Conservation (phyloP, 2,113 vertebrate genomes). For the Megatriorchis doriae region DNA sequence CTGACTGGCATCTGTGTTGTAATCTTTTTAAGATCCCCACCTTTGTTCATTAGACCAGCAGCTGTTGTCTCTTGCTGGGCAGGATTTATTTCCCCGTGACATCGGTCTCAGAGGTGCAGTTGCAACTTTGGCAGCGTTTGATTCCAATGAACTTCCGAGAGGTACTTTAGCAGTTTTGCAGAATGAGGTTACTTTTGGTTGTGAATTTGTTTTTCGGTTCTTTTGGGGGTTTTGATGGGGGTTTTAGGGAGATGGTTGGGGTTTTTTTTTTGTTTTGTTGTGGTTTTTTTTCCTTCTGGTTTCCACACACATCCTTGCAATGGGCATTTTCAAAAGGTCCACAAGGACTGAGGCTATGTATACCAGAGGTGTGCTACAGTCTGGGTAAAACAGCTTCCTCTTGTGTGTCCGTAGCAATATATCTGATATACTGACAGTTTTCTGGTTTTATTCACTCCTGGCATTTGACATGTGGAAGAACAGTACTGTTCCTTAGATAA, state of each 20-base stretch:
- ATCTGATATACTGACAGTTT: not conserved
- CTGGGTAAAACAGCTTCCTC: not conserved
- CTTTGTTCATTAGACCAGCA: not conserved
- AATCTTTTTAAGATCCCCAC: not conserved
- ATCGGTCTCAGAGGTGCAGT: not conserved
- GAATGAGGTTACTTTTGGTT: not conserved
- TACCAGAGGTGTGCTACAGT: not conserved
- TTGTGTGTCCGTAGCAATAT: not conserved
- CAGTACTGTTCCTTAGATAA: not conserved
- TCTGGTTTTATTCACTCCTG: not conserved
- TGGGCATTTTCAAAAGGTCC: not conserved
- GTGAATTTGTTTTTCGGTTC: not conserved
- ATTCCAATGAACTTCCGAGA: not conserved
- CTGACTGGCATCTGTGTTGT: not conserved
- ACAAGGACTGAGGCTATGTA: rapidly evolving
- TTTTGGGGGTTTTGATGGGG: not conserved
- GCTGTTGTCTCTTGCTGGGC: not conserved
- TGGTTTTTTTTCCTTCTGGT: rapidly evolving
- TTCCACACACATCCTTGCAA: rapidly evolving
- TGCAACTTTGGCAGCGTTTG: not conserved
- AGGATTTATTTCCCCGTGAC: not conserved
- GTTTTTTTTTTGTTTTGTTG: no score
- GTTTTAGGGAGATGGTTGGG: not conserved
- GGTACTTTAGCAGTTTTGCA: not conserved
- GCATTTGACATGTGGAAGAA: not conserved